phyloP scores from a whole-genome alignment of 2,888 invertebrate species.

The Brassicogethes aeneus region DNA sequence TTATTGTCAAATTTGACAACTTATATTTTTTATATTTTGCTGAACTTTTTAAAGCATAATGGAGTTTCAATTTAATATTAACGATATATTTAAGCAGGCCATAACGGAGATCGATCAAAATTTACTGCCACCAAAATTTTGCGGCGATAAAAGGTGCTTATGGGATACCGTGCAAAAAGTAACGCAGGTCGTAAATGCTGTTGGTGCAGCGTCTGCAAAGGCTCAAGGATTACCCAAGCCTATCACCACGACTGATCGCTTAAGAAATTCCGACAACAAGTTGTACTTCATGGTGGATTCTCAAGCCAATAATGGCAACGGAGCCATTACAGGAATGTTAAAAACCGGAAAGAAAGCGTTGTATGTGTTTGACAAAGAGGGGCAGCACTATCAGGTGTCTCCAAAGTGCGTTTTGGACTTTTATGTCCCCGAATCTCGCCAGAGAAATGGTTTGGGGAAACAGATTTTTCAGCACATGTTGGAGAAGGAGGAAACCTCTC shows the following conservation, averaged over 20 bases:
- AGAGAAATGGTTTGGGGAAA: slow-evolving; percentile 72
- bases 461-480: slow-evolving; percentile 74
- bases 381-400: slow-evolving; percentile 58
- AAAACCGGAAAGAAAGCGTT: slow-evolving; percentile 80
- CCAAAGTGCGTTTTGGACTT: slow-evolving; percentile 83
- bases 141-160: background rate
- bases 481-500: slow-evolving; percentile 18
- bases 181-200: background rate
- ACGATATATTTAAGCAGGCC: background rate
- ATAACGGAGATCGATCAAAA: background rate
- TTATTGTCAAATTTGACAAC: no score
- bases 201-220: background rate
- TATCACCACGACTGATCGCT: background rate
- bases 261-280: background rate
- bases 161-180: background rate
- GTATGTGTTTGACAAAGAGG: slow-evolving; percentile 62
- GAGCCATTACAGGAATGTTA: slow-evolving; percentile 62
- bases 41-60: no score
- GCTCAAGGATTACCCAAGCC: background rate
- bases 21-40: no score
- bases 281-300: background rate
- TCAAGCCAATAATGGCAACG: slow-evolving; percentile 43
- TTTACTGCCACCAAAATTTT: background rate
- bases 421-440: slow-evolving; percentile 68
- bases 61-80: background rate